phyloP scores from a whole-genome alignment of 2,888 invertebrate species.

The Neocrepidodera transversa region DNA sequence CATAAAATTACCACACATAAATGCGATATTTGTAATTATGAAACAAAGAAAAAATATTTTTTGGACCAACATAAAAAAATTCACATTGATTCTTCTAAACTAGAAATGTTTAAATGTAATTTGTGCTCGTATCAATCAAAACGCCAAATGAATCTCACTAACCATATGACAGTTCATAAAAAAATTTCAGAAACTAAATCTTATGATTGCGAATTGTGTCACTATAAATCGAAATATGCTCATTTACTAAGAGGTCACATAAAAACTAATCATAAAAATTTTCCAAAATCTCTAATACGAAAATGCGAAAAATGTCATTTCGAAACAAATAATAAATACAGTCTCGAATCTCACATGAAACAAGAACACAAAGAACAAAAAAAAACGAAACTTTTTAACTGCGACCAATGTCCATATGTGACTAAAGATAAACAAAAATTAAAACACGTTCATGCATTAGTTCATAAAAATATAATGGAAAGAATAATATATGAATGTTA shows the following conservation, averaged over 20 bases:
- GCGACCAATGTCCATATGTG: constrained; percentile 1
- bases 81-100: neutral
- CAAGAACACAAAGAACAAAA: neutral
- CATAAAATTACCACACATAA: neutral
- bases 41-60: neutral
- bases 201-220: constrained; percentile 1
- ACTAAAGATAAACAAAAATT: neutral
- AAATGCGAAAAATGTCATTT: constrained; percentile 10
- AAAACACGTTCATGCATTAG: neutral
- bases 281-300: neutral
- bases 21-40: too few species aligned
- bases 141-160: neutral
- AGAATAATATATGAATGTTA: neutral
- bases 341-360: constrained; percentile 3
- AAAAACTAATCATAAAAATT: neutral
- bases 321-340: constrained; percentile 2
- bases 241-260: neutral
- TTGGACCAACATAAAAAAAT: neutral
- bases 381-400: neutral
- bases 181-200: neutral
- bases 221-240: neutral
- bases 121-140: neutral
- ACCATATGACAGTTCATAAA: constrained; percentile 1
- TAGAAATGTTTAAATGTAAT: neutral
- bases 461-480: neutral